These are phyloP conservation scores for Leptinotarsa undecemlineata DNA, from an alignment of 1,140 invertebrate species.

Conservation along the genomic window DNA sequence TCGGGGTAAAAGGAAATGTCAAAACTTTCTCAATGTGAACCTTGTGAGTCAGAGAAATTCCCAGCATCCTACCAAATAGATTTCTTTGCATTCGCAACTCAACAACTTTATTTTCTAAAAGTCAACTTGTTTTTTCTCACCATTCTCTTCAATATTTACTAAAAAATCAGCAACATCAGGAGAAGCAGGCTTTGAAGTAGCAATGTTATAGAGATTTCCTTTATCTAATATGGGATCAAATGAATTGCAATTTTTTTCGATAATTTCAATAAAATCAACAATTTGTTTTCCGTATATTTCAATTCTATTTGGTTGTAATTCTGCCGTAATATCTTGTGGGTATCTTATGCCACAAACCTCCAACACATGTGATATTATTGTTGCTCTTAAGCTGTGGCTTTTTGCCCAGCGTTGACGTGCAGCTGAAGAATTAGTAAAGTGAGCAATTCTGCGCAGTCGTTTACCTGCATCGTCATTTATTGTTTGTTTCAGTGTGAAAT, in stretches of 20 bases:
- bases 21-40: constrained; percentile 39
- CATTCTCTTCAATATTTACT: constrained; percentile 20
- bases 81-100: constrained; percentile 39
- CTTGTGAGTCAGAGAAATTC: constrained; percentile 35
- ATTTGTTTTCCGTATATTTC: constrained; percentile 13
- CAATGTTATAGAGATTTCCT: constrained; percentile 4
- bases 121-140: constrained; percentile 27
- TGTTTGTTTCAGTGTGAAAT: constrained; percentile 38
- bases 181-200: constrained; percentile 22
- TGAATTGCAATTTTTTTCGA: constrained; percentile 10
- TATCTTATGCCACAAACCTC: constrained; percentile 21
- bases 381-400: constrained; percentile 35
- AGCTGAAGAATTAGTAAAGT: constrained; percentile 42
- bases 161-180: constrained; percentile 16
- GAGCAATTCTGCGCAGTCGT: constrained; percentile 32
- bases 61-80: constrained; percentile 40
- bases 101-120: constrained; percentile 24
- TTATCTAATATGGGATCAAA: constrained; percentile 4
- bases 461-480: constrained; percentile 39
- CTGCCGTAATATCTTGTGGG: constrained; percentile 15
- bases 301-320: constrained; percentile 15
- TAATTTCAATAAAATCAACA: constrained; percentile 16
- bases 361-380: constrained; percentile 32
- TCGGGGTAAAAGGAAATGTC: constrained; percentile 36
- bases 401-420: constrained; percentile 37